Conservation (phyloP, 2,888 invertebrate species). For the Hypsopygia costalis region DNA sequence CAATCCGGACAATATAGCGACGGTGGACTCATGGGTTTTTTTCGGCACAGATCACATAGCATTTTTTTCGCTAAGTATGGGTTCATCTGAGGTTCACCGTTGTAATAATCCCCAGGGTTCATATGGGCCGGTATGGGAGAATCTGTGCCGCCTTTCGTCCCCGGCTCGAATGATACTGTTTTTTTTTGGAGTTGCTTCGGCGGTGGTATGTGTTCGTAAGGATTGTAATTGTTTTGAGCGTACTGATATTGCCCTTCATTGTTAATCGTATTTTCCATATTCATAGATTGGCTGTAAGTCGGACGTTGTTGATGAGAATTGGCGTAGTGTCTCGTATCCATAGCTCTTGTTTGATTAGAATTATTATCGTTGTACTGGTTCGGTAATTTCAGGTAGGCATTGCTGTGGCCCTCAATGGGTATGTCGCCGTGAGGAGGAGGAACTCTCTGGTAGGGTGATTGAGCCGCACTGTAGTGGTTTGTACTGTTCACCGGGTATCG, state of each 20-base stretch:
- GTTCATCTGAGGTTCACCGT: conserved; percentile 40
- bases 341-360: conserved; percentile 37
- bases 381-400: conserved; percentile 61
- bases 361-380: conserved; percentile 53
- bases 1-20: conserved; percentile 94
- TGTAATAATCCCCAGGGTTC: conserved; percentile 40
- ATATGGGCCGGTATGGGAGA: conserved; percentile 67
- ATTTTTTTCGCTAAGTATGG: conserved; percentile 72
- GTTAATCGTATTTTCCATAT: conserved; percentile 35
- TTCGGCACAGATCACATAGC: conserved; percentile 92
- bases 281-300: conserved; percentile 58
- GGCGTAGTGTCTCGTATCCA: conserved; percentile 53
- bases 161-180: conserved; percentile 86
- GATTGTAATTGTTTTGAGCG: conserved; percentile 61
- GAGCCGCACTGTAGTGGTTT: conserved; percentile 47
- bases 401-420: conserved; percentile 55
- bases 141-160: conserved; percentile 84
- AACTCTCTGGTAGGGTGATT: conserved; percentile 81
- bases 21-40: conserved; percentile 88
- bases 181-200: conserved; percentile 84
- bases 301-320: conserved; percentile 58
- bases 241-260: conserved; percentile 54
- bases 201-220: conserved; percentile 83
- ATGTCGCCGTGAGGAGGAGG: conserved; percentile 79
- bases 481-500: conserved; percentile 62